phyloP scores from a whole-genome alignment of 2,888 invertebrate species.

The Mesorhabditis spiculigera region DNA sequence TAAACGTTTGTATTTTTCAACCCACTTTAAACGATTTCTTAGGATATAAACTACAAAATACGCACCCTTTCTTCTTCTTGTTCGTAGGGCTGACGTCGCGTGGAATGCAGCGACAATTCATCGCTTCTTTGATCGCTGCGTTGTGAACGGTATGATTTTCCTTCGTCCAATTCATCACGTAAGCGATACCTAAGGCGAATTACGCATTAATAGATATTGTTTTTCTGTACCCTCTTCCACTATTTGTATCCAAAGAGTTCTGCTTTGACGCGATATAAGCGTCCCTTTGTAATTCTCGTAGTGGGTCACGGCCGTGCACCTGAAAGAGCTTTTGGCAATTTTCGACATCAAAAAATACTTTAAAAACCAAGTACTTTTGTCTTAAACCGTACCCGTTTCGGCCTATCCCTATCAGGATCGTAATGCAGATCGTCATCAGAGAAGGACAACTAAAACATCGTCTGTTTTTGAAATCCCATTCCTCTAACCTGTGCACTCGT shows the following conservation, averaged over 20 bases:
- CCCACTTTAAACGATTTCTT: not conserved
- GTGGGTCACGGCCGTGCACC: not conserved
- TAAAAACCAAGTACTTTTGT: not conserved
- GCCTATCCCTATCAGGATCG: not conserved
- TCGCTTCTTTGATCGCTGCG: conserved; percentile 53
- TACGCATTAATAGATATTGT: not conserved
- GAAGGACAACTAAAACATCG: conserved; percentile 24
- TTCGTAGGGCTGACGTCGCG: conserved; percentile 10
- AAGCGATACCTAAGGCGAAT: not conserved
- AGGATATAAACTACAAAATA: not conserved
- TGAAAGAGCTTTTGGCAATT: not conserved
- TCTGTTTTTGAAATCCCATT: not conserved
- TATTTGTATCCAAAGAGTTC: conserved; percentile 4
- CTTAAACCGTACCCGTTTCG: not conserved
- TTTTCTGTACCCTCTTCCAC: conserved; percentile 2
- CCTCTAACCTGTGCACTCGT: conserved; percentile 33
- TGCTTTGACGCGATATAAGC: not conserved
- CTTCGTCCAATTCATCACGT: conserved; percentile 27
- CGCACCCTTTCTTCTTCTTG: not conserved
- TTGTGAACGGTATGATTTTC: conserved; percentile 49
- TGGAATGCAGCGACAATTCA: conserved; percentile 53
- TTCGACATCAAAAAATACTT: too few species aligned
- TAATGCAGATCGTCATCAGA: conserved; percentile 41
- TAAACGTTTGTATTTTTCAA: not conserved
- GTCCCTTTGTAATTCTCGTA: not conserved